A percentile compares a stretch with the other conserved stretches of the same genome.
Conservation (phyloP, 2,113 vertebrate species). For the Cheirogaleus medius region DNA sequence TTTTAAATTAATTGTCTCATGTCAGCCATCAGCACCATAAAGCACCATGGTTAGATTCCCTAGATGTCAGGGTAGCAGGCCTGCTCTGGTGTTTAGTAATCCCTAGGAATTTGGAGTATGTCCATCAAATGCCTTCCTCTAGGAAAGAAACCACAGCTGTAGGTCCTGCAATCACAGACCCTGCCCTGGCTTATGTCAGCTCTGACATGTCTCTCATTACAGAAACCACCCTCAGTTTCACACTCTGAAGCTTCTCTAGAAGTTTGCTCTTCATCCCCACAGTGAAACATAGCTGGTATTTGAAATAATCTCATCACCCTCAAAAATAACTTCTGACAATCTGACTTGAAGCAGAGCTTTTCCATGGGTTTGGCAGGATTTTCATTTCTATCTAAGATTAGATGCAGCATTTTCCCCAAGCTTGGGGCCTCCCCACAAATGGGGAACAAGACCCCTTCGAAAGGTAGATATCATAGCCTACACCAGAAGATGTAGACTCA, state of each 20-base stretch:
- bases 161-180: neutral
- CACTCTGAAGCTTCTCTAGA: conserved; percentile 23
- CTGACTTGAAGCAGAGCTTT: conserved; percentile 26
- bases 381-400: conserved; percentile 33
- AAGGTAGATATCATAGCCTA: neutral
- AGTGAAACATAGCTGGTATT: conserved; percentile 37
- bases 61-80: neutral
- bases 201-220: neutral
- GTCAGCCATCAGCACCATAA: neutral
- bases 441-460: neutral
- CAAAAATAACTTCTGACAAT: conserved; percentile 56
- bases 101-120: conserved; percentile 48
- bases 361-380: conserved; percentile 28
- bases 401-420: neutral
- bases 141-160: neutral
- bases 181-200: conserved; percentile 56
- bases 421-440: neutral
- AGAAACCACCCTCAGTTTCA: conserved; percentile 50
- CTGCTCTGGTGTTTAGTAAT: conserved; percentile 7
- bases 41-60: neutral
- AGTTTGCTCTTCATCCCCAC: neutral
- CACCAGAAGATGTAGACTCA: neutral
- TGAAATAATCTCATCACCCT: conserved; percentile 47
- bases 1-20: conserved; percentile 9
- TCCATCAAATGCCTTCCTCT: neutral